Evolutionary conservation across 2,888 invertebrate species (phyloP).

Genomic region (Noctua fimbriata): DNA sequence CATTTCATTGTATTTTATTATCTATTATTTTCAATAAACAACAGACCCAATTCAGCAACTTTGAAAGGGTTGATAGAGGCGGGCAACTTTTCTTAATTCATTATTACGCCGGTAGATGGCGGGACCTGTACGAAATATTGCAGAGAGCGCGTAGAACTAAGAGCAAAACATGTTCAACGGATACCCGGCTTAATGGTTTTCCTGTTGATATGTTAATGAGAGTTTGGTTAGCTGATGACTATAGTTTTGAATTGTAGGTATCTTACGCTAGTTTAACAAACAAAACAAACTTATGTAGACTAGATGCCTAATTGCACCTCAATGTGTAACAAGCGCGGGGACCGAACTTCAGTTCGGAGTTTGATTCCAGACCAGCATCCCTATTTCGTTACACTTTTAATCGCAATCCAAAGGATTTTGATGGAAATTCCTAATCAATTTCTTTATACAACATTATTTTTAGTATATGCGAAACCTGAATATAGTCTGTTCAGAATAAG

Average conservation of each 20-base stretch:
- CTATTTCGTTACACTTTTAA: too few relatives aligned
- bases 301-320: not conserved
- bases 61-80: conserved; percentile 7
- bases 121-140: conserved; percentile 16
- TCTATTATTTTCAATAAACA: not conserved
- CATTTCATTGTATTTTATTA: not conserved
- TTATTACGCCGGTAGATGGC: conserved; percentile 53
- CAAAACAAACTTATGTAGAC: not conserved
- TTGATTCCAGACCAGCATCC: not conserved
- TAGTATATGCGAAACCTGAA: too few relatives aligned
- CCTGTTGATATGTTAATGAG: conserved; percentile 36
- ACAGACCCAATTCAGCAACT: not conserved
- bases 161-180: conserved; percentile 3
- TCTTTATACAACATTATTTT: too few relatives aligned
- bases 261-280: not conserved
- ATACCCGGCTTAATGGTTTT: conserved; percentile 21
- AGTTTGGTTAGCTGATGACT: conserved; percentile 27
- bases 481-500: too few relatives aligned
- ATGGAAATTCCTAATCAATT: too few relatives aligned
- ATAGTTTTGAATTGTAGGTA: conserved; percentile 12
- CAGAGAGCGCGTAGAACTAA: conserved; percentile 12
- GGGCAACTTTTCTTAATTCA: conserved; percentile 26
- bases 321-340: not conserved
- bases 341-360: not conserved
- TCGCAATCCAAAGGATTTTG: too few relatives aligned